A percentile compares a stretch with the other conserved stretches of the same genome.
Evolutionary conservation across 2,888 invertebrate genomes (phyloP).

Genomic region (Aphelenchoides bicaudatus): DNA sequence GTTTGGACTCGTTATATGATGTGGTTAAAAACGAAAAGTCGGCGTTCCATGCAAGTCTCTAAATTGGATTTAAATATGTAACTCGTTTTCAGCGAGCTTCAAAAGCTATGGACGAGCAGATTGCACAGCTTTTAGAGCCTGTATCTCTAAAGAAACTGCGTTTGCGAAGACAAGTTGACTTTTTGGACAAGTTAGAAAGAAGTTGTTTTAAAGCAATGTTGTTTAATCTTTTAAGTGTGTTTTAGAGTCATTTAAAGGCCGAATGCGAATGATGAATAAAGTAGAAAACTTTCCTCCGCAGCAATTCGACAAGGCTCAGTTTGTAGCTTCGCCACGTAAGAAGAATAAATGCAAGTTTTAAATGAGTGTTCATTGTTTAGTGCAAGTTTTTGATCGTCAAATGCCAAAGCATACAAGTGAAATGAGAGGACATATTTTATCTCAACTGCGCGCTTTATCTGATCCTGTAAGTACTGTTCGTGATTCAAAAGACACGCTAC

Average conservation of each 20-base stretch:
- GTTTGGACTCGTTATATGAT: neutral
- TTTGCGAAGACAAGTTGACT: conserved; percentile 3
- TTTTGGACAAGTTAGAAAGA: conserved; percentile 3
- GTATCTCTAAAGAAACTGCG: neutral
- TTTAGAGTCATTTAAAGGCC: conserved; percentile 6
- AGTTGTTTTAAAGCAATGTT: neutral
- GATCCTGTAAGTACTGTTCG: too few relatives aligned
- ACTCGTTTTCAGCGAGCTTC: neutral
- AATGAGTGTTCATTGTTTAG: too few relatives aligned
- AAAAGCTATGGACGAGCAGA: neutral
- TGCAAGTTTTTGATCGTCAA: conserved; percentile 7
- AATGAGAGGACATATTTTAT: neutral
- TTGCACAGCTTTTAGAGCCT: neutral
- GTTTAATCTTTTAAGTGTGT: neutral
- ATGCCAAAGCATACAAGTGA: neutral
- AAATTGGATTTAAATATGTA: too few relatives aligned
- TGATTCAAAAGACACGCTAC: too few relatives aligned
- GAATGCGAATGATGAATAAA: conserved; percentile 6
- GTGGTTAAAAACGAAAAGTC: neutral
- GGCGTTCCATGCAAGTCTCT: neutral
- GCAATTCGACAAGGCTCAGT: conserved; percentile 1
- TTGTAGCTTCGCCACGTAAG: neutral
- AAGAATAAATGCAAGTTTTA: too few relatives aligned
- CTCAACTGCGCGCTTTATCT: conserved; percentile 4
- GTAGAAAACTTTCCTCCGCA: neutral